Evolutionary conservation across 1,140 invertebrate genomes (phyloP).

Genomic region (Platyura marginata): DNA sequence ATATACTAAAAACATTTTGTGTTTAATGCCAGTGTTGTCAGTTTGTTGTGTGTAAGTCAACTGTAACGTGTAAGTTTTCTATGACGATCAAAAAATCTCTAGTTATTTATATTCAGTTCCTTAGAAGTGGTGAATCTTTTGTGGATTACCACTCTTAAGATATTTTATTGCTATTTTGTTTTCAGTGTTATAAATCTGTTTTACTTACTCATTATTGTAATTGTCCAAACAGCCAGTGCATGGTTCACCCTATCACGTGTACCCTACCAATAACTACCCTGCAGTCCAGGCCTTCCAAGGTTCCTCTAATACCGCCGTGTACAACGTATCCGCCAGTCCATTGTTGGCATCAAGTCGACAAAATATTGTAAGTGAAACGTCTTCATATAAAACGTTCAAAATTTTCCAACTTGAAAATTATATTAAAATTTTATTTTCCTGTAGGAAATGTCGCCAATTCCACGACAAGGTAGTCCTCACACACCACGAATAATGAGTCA

Average conservation of each 20-base stretch:
- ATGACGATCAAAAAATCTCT: no score
- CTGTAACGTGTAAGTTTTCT: no score
- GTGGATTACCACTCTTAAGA: no score
- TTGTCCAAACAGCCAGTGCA: conserved; percentile 11
- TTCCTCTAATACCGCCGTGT: conserved; percentile 10
- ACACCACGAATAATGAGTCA: conserved; percentile 26
- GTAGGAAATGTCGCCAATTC: conserved; percentile 17
- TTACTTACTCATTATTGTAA: neutral
- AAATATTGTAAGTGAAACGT: conserved; percentile 10
- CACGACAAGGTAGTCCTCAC: conserved; percentile 22
- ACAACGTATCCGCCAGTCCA: conserved; percentile 22
- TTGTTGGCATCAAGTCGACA: conserved; percentile 16
- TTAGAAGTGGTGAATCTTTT: no score
- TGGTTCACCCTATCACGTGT: conserved; percentile 22
- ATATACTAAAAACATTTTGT: conserved; percentile 2
- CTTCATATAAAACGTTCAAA: neutral
- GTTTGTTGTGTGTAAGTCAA: neutral
- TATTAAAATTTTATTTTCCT: neutral
- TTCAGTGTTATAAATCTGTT: neutral
- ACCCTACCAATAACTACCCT: conserved; percentile 21
- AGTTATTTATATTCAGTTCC: no score
- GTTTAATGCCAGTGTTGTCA: neutral
- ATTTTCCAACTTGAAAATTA: no score
- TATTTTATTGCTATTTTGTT: neutral
- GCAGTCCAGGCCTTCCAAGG: conserved; percentile 21